Percentiles rank a stretch among this genome's conserved stretches.
phyloP scores from a whole-genome alignment of 2,113 vertebrate species.

The Lepidothrix coronata region DNA sequence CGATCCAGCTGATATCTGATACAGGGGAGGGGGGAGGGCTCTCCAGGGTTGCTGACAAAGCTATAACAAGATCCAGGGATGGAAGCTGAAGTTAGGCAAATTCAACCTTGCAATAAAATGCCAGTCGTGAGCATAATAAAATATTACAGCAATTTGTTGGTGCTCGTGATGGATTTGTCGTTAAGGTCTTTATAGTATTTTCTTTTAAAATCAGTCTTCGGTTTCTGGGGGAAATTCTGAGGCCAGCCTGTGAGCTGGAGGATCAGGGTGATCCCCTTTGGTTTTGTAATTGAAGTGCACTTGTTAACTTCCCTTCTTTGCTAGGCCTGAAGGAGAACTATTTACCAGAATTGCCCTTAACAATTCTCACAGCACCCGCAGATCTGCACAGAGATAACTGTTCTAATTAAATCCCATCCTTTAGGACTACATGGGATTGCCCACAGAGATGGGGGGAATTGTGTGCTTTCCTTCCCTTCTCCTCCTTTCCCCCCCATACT shows the following conservation, averaged over 20 bases:
- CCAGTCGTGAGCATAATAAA: background rate
- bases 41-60: constrained; percentile 25
- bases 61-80: background rate
- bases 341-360: background rate
- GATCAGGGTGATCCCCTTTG: background rate
- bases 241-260: background rate
- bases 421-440: background rate
- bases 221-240: background rate
- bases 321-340: background rate
- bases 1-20: constrained; percentile 41
- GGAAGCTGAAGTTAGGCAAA: constrained; percentile 19
- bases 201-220: background rate
- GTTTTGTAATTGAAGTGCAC: background rate
- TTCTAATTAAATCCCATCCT: constrained; percentile 47
- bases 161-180: background rate
- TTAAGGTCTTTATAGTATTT: background rate
- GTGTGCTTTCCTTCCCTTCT: background rate
- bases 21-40: background rate
- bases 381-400: background rate
- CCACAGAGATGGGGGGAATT: background rate
- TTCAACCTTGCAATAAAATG: background rate
- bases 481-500: background rate
- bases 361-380: background rate
- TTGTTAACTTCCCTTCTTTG: background rate
- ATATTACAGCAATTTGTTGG: background rate